These are phyloP conservation scores for Cremastinae sp. DNA, from an alignment of 2,888 invertebrate genomes.

Conservation along the genomic window DNA sequence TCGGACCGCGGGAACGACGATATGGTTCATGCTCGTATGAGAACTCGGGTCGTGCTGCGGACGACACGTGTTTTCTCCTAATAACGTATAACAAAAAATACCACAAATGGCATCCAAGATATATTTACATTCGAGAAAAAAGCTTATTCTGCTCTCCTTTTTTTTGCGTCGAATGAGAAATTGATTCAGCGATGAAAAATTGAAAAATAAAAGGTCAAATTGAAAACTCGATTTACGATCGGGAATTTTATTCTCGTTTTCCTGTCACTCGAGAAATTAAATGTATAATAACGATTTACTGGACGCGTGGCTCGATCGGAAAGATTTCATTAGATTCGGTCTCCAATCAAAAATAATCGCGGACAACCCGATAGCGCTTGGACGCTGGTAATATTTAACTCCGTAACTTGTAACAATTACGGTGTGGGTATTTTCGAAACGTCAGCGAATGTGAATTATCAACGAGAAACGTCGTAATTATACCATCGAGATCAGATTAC, in stretches of 20 bases:
- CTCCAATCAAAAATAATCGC: neutral
- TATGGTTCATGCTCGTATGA: constrained; percentile 22
- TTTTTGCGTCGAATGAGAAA: no score
- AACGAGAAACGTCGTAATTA: constrained; percentile 53
- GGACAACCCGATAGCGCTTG: constrained; percentile 8
- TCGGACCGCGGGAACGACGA: constrained; percentile 4
- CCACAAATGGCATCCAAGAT: neutral
- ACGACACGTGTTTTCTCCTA: constrained; percentile 29
- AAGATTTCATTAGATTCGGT: constrained; percentile 12
- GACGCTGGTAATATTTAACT: constrained; percentile 28
- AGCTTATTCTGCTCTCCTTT: no score
- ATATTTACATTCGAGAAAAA: no score
- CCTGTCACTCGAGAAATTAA: no score
- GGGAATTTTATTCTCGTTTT: no score
- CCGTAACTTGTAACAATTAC: constrained; percentile 41
- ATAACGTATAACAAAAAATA: constrained; percentile 10
- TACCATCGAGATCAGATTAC: constrained; percentile 38
- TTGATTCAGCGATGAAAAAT: neutral
- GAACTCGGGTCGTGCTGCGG: constrained; percentile 26
- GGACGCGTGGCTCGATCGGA: neutral
- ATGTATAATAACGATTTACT: no score
- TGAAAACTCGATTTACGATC: no score
- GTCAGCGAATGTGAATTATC: constrained; percentile 49
- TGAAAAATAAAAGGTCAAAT: no score
- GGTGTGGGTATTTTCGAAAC: constrained; percentile 38